These are phyloP conservation scores for Oplegnathus fasciatus DNA, from an alignment of 2,113 vertebrate species.

Conservation along the genomic window DNA sequence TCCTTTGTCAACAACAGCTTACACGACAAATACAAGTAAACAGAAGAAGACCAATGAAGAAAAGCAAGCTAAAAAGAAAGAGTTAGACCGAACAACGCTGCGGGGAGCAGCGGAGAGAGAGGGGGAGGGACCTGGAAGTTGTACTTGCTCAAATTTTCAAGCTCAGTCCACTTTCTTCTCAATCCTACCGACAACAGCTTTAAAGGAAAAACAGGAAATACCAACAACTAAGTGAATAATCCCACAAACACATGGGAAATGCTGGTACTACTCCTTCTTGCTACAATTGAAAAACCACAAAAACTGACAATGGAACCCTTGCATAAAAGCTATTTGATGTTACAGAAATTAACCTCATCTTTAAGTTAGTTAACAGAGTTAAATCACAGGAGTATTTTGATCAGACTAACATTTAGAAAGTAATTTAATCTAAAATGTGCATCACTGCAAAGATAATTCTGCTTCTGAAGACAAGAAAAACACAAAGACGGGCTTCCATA, in stretches of 20 bases:
- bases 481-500: constrained; percentile 12
- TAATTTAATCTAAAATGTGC: constrained; percentile 34
- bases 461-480: neutral
- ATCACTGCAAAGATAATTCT: neutral
- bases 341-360: neutral
- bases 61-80: too few species aligned
- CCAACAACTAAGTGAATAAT: neutral
- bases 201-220: neutral
- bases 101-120: too few species aligned
- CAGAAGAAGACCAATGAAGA: too few species aligned
- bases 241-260: neutral
- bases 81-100: too few species aligned
- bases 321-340: neutral
- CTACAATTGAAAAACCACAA: neutral
- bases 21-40: too few species aligned
- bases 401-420: constrained; percentile 23
- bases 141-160: too few species aligned
- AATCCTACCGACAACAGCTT: too few species aligned
- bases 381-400: constrained; percentile 6
- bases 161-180: too few species aligned
- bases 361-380: constrained; percentile 18
- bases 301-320: neutral
- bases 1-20: too few species aligned
- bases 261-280: too few species aligned
- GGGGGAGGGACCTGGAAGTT: too few species aligned